Evolutionary conservation across 2,113 vertebrate species (phyloP), one percentile per base, ranked within the genome.

Genomic region (Panthera tigris): DNA sequence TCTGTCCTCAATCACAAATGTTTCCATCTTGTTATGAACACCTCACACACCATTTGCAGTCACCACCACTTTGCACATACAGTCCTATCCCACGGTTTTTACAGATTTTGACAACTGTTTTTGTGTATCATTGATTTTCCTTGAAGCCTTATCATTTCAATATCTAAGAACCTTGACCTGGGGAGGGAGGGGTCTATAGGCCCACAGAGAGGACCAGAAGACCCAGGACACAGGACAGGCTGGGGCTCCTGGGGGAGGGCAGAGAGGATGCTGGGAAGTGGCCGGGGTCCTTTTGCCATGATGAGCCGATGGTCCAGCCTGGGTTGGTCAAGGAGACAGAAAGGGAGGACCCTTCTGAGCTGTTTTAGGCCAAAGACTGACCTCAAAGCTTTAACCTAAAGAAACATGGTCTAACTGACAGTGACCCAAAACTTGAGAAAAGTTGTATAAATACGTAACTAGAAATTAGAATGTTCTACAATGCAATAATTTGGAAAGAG

Each of bases 221-320:
- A 11, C 29, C 31, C 19, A 12, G 10, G 68, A 52, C 31, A 13
- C 18, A 50, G 50, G 79, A 12, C 50, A 36, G 45, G 57, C 66
- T 23, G 9, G 2, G 21, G 33, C 7, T 7, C 3, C 4, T 2
- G 1, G 14, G 19, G 0, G 0, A 81, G 1, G 1, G 7, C 48
- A 27, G 45, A 66, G 69, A 48, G 55, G 83, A n/a, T 2, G 1
- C 48, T 1, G 5, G 82, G 13, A 50, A n/a, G 25, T 1, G 3
- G 4, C 50, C 6, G 2, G 3, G 1, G n/a, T 29, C 18, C 0
- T 50, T 55, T 5, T 25, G 73, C 41, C 33, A 15, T 61, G 39
- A 39, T 7, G 25, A 1, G 36, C 68, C 0, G 27, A 18, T 4
- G 68, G 36, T 39, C 31, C 10, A 0, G 11, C 2, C n/a, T 41